Percentiles rank a stretch among this genome's conserved stretches.
phyloP scores from a whole-genome alignment of 2,797 vertebrate species.

The Hylomyscus alleni region DNA sequence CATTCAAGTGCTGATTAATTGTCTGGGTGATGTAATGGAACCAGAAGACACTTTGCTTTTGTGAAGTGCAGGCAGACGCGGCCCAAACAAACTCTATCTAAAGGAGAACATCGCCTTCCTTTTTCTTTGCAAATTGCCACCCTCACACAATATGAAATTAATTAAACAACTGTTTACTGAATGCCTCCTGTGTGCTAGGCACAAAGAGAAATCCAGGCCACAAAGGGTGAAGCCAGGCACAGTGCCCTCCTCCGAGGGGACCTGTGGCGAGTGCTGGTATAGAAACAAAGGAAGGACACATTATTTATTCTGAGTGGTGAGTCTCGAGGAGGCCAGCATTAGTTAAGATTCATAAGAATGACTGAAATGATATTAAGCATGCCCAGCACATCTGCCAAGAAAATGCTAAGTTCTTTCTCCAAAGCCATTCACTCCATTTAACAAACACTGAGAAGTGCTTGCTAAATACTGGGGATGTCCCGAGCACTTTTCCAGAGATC shows the following conservation, averaged over 20 bases:
- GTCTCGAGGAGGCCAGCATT: conserved; percentile 74
- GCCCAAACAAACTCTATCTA: conserved; percentile 79
- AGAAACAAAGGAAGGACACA: conserved; percentile 72
- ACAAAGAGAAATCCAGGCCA: neutral
- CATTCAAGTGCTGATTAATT: conserved; percentile 90
- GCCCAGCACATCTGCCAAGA: conserved; percentile 74
- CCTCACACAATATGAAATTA: conserved; percentile 73
- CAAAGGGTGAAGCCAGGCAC: conserved; percentile 22
- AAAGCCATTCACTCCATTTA: conserved; percentile 69
- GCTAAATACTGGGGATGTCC: conserved; percentile 27
- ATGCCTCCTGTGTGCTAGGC: conserved; percentile 2
- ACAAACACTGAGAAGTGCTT: conserved; percentile 67
- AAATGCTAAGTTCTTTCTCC: conserved; percentile 65
- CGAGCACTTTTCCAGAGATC: conserved; percentile 10
- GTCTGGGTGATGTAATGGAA: conserved; percentile 85
- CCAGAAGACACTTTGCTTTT: conserved; percentile 81
- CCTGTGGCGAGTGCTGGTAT: neutral
- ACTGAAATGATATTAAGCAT: conserved; percentile 71
- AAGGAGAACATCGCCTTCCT: conserved; percentile 78
- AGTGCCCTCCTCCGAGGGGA: neutral
- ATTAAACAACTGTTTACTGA: conserved; percentile 71
- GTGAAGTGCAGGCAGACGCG: conserved; percentile 77
- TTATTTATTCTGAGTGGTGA: conserved; percentile 74
- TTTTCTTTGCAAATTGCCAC: conserved; percentile 75
- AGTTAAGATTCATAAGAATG: conserved; percentile 79